Base-by-base conservation (phyloP, 1,140 invertebrate genomes). In the Oreohelix idahoensis region DNA sequence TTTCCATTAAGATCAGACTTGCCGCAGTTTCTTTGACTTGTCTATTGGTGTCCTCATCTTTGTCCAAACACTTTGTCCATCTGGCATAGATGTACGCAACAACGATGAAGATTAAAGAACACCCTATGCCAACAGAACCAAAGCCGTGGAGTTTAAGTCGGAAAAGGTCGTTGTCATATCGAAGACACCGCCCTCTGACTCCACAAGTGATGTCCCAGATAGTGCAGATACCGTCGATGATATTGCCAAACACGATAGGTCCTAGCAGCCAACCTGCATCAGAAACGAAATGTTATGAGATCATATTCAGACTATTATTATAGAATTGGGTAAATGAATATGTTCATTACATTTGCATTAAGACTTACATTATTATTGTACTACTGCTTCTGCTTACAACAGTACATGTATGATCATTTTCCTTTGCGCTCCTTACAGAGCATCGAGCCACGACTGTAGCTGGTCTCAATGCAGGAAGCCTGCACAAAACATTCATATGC, bases 161-260 rank as follows among this genome's bases (percentile, higher is more conserved):
- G 63, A 84, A 74, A 42, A 74, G 51, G 42, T 84, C 51, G 58
- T 79, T 84, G 70, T 86, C 83, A 36, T 86, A 86, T 13, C 78
- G 45, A 0, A 73, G 79, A 32, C 85, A 86, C 4, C 45, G 39
- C 20, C 85, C 83, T 49, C 45, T 53, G 23, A 45, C 70, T 2
- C 36, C 79, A 51, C 79, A 84, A 5, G 36, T 66, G 2, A 38
- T 11, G n/a, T 80, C 81, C 85, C 83, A 83, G 23, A 79, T 32
- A 0, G 42, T 20, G 63, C 85, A 86, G 17, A 82, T 39, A 17
- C 73, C 66, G 36, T 86, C 85, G 36, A 86, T 53, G 13, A 86
- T 15, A 17, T 49, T 45, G 20, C 85, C 85, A 53, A 82, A 84
- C 0, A 83, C 49, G 10, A 84, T 36, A 0, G 83, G 83, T 26